Base-by-base conservation (phyloP, 2,113 vertebrate species). In the Oncorhynchus masou region DNA sequence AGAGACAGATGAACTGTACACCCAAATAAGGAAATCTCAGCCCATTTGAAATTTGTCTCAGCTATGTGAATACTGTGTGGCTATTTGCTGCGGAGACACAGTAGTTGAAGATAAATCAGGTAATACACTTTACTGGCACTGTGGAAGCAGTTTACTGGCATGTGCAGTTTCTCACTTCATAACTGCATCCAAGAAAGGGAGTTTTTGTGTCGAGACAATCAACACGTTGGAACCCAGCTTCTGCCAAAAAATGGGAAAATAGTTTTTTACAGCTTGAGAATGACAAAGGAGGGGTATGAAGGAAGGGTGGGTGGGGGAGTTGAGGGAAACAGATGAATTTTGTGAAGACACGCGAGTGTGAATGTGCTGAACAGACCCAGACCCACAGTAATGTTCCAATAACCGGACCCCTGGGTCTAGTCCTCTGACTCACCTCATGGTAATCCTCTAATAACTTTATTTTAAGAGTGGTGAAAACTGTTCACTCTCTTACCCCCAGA, bases 351-450 rank as follows among this genome's bases (percentile, higher is more conserved):
- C 24, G 59, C n/a, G 39, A 39, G 68, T 51, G 69, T 71, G 49
- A 64, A 64, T 66, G 76, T 78, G 77, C 86, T 87, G 83, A 74
- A 49, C 74, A 49, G 24, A 68, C 20, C 45, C 54, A 70, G 67
- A 82, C 24, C 70, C 70, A 9, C n/a, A 29, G 68, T 71, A n/a
- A 49, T 19, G 49, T 83, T 79, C 64, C 69, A 70, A 73, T 76
- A 80, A 84, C 74, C 65, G 72, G 64, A 54, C 16, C 51, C 16
- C 59, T 67, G 15, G 29, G 74, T 76, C 31, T 34, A 22, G 78
- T 24, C 34, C 24, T 25, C 39, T 49, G 25, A 70, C 45, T 78
- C 60, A 78, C 71, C 51, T 59, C 31, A 66, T 34, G 57, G 72
- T 66, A 67, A 79, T 74, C 68, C 68, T 71, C 16, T 13, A 80